Conservation (phyloP, 1,140 invertebrate genomes). For the Pachypeltis micranthus region DNA sequence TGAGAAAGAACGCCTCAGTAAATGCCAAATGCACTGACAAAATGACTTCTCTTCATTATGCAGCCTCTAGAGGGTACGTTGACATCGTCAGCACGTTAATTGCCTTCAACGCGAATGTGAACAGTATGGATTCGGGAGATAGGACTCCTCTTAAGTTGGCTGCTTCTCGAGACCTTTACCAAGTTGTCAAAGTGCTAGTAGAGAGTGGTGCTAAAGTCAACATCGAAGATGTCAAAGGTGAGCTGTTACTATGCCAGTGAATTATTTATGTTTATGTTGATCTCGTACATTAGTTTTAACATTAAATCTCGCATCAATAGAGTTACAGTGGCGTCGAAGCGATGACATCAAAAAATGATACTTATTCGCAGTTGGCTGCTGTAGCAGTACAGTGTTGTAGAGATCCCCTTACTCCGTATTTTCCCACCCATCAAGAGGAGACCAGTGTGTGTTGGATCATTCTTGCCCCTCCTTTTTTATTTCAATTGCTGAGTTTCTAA, state of each 20-base stretch:
- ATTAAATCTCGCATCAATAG: no score
- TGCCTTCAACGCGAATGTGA: slow-evolving; percentile 42
- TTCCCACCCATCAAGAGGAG: no score
- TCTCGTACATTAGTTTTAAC: no score
- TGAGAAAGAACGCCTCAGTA: slow-evolving; percentile 29
- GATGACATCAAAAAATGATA: no score
- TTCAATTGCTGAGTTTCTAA: no score
- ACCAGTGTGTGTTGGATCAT: no score
- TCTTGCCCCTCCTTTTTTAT: no score
- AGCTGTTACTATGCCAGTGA: slow-evolving; percentile 1
- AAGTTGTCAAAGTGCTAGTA: slow-evolving; percentile 39
- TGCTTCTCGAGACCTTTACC: slow-evolving; percentile 36
- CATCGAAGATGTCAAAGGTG: slow-evolving; percentile 43
- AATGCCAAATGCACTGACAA: slow-evolving; percentile 32
- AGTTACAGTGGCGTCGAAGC: no score
- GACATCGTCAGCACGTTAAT: slow-evolving; percentile 39
- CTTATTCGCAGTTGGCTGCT: no score
- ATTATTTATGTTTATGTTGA: neutral
- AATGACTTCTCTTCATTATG: slow-evolving; percentile 36
- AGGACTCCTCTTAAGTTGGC: slow-evolving; percentile 44
- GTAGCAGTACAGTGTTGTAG: no score
- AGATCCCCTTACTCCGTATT: no score
- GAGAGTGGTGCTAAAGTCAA: slow-evolving; percentile 43
- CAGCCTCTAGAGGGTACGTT: slow-evolving; percentile 32
- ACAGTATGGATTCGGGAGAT: slow-evolving; percentile 43